Evolutionary conservation across 2,888 invertebrate genomes (phyloP).

Genomic region (Eucera pruinosa): DNA sequence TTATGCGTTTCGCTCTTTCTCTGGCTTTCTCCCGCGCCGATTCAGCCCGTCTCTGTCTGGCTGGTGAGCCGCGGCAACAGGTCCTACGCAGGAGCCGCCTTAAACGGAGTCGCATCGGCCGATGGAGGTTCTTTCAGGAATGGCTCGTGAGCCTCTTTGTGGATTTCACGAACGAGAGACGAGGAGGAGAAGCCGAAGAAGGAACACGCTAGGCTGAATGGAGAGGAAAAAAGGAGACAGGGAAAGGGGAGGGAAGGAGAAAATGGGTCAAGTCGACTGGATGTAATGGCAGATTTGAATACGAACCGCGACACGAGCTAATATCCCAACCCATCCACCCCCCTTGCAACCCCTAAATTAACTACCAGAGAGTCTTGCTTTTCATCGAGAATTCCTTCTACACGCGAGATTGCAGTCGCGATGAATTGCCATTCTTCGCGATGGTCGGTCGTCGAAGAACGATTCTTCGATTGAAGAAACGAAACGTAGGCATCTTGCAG

Average conservation of each 20-base stretch:
- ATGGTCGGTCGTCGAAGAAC: no score
- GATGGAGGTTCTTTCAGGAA: constrained; percentile 70
- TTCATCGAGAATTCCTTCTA: not conserved
- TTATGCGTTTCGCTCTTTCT: constrained; percentile 70
- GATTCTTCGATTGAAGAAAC: no score
- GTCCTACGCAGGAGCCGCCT: constrained; percentile 78
- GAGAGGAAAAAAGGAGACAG: constrained; percentile 21
- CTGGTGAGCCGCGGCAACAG: constrained; percentile 76
- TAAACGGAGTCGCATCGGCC: constrained; percentile 74
- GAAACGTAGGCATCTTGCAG: no score
- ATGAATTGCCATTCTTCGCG: no score
- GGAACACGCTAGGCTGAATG: constrained; percentile 44
- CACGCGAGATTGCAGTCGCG: no score
- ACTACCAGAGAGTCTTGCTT: constrained; percentile 29
- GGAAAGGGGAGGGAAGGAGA: constrained; percentile 33
- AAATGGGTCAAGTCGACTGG: constrained; percentile 66
- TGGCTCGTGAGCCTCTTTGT: constrained; percentile 70
- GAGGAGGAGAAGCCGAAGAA: constrained; percentile 32
- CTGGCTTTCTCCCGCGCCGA: constrained; percentile 44
- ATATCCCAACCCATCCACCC: no score
- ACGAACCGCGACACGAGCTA: constrained; percentile 58
- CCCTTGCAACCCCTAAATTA: constrained; percentile 49
- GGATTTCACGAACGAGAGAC: constrained; percentile 62
- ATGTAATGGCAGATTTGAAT: constrained; percentile 66
- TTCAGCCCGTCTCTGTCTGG: constrained; percentile 47